phyloP scores from a whole-genome alignment of 1,140 invertebrate genomes.

The Zaprionus davidi region DNA sequence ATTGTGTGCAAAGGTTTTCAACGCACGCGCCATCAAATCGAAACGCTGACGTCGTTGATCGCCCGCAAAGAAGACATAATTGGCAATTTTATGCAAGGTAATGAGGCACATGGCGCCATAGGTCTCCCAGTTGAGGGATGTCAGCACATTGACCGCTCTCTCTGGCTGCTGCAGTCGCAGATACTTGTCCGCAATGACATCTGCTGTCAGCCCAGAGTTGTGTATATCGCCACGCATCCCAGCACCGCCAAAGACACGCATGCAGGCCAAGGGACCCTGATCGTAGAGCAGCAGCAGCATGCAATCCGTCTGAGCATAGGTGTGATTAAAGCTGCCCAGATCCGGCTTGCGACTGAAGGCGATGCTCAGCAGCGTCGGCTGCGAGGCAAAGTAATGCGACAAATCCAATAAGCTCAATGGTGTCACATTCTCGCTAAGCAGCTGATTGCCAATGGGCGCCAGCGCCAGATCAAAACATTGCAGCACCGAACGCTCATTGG shows the following conservation, averaged over 20 bases:
- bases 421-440: constrained; percentile 88
- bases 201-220: constrained; percentile 85
- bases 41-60: constrained; percentile 87
- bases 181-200: constrained; percentile 88
- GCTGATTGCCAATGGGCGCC: constrained; percentile 88
- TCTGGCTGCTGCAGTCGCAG: constrained; percentile 87
- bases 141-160: constrained; percentile 89
- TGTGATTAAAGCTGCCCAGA: constrained; percentile 83
- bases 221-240: constrained; percentile 80
- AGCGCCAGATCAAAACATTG: constrained; percentile 92
- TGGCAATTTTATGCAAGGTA: constrained; percentile 89
- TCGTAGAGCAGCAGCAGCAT: constrained; percentile 87
- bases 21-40: constrained; percentile 88
- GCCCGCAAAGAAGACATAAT: constrained; percentile 86
- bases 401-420: constrained; percentile 88
- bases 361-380: constrained; percentile 86
- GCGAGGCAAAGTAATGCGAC: constrained; percentile 88
- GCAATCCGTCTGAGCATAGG: constrained; percentile 85
- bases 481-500: constrained; percentile 90
- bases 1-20: constrained; percentile 89
- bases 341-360: constrained; percentile 86
- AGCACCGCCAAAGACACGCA: constrained; percentile 74
- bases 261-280: constrained; percentile 85
- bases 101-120: constrained; percentile 88
- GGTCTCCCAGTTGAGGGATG: constrained; percentile 90